phyloP scores from a whole-genome alignment of 2,797 vertebrate species.

The Parambassis ranga region DNA sequence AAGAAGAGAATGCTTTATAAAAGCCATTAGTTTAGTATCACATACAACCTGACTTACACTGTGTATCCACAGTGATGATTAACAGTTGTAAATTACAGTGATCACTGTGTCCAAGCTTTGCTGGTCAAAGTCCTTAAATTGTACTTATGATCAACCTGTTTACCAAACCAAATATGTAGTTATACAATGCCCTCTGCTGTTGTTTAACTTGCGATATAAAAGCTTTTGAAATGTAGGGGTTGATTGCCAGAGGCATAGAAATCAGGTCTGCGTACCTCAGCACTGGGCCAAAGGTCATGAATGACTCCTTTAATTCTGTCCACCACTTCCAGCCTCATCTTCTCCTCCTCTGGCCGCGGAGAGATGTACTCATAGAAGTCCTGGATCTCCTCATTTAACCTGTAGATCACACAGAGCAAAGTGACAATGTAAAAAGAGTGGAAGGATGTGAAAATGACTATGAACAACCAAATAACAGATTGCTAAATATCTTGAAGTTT shows the following conservation, averaged over 20 bases:
- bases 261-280: conserved; percentile 88
- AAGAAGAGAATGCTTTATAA: conserved; percentile 18
- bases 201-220: too few species aligned
- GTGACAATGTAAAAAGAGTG: not conserved
- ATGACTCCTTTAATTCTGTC: conserved; percentile 95
- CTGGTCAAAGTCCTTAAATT: not conserved
- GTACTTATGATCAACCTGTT: too few species aligned
- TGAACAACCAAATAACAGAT: too few species aligned
- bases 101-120: not conserved
- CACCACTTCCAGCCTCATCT: conserved; percentile 96
- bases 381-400: conserved; percentile 95
- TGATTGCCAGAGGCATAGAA: too few species aligned
- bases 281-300: conserved; percentile 94
- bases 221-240: not conserved
- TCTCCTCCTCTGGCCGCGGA: conserved; percentile 91
- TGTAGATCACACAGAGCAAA: conserved; percentile 52
- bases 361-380: conserved; percentile 98
- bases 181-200: too few species aligned
- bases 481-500: too few species aligned
- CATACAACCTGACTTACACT: not conserved
- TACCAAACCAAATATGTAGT: too few species aligned
- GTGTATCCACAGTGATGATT: not conserved
- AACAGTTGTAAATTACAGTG: not conserved
- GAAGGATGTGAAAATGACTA: not conserved
- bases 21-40: not conserved